phyloP scores from a whole-genome alignment of 2,113 vertebrate genomes.

The Herpailurus yagouaroundi region DNA sequence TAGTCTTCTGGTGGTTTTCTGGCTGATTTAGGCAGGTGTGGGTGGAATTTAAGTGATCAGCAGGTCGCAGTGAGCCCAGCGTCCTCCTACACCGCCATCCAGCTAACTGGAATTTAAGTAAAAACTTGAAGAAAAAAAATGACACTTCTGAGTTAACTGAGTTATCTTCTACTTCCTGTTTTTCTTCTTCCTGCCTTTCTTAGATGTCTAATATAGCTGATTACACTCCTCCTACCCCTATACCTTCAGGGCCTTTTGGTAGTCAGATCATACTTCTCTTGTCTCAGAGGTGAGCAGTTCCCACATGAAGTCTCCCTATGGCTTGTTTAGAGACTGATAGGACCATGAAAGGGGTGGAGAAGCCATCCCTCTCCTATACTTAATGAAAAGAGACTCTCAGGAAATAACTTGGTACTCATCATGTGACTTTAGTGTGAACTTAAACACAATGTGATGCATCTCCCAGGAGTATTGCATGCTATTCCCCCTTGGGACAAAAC shows the following conservation, averaged over 20 bases:
- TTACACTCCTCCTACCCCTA: background rate
- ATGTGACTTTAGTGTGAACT: conserved; percentile 14
- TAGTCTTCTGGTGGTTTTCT: too few relatives aligned
- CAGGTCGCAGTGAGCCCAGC: too few relatives aligned
- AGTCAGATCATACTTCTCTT: background rate
- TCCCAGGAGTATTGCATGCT: background rate
- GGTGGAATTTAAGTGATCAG: too few relatives aligned
- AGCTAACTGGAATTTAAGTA: background rate
- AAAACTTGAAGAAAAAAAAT: background rate
- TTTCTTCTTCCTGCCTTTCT: background rate
- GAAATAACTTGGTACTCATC: background rate
- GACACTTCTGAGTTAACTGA: background rate
- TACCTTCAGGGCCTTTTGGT: background rate
- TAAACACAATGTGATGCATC: background rate
- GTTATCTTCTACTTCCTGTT: background rate
- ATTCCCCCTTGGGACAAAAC: background rate
- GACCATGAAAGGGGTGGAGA: background rate
- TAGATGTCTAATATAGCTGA: background rate
- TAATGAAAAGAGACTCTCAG: conserved; percentile 5
- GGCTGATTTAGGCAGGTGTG: too few relatives aligned
- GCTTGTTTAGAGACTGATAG: background rate
- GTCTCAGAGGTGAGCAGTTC: background rate
- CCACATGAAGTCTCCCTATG: background rate
- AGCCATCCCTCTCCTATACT: background rate
- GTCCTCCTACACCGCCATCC: too few relatives aligned